phyloP scores from a whole-genome alignment of 2,113 vertebrate genomes.

The Varanus komodoensis region DNA sequence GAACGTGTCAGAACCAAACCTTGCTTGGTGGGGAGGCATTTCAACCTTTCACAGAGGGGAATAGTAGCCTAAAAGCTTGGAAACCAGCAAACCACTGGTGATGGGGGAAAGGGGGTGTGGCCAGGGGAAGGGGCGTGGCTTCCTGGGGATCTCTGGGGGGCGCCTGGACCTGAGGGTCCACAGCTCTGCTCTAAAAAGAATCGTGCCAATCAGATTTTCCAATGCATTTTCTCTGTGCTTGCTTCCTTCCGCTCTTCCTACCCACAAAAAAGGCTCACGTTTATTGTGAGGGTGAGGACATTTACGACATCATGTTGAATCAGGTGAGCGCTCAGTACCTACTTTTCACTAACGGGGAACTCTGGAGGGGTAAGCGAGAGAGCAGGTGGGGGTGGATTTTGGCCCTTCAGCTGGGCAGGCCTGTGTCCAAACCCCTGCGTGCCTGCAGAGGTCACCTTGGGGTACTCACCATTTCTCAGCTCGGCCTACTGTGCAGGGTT shows the following conservation, averaged over 20 bases:
- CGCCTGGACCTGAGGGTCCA: too few relatives aligned
- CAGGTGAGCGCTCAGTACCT: conserved; percentile 78
- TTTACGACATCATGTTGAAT: conserved; percentile 91
- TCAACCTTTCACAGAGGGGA: too few relatives aligned
- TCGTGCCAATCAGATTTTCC: neutral
- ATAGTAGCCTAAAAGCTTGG: too few relatives aligned
- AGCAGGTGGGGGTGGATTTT: neutral
- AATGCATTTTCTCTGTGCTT: neutral
- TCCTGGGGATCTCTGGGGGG: too few relatives aligned
- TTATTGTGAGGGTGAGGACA: conserved; percentile 83
- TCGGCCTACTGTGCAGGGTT: too few relatives aligned
- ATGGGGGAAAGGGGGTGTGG: too few relatives aligned
- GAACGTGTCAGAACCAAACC: too few relatives aligned
- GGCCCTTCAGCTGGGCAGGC: neutral
- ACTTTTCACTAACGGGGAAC: neutral
- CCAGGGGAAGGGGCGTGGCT: too few relatives aligned
- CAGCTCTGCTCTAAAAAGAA: neutral
- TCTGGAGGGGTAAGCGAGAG: neutral
- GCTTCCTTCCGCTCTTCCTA: neutral
- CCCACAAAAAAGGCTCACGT: conserved; percentile 82
- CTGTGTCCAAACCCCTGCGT: too few relatives aligned
- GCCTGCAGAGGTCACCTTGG: neutral
- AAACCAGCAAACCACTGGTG: too few relatives aligned
- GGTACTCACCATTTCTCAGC: neutral
- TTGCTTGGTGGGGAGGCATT: too few relatives aligned